Conservation (phyloP, 2,113 vertebrate species). For the Brachyhypopomus occidentalis region DNA sequence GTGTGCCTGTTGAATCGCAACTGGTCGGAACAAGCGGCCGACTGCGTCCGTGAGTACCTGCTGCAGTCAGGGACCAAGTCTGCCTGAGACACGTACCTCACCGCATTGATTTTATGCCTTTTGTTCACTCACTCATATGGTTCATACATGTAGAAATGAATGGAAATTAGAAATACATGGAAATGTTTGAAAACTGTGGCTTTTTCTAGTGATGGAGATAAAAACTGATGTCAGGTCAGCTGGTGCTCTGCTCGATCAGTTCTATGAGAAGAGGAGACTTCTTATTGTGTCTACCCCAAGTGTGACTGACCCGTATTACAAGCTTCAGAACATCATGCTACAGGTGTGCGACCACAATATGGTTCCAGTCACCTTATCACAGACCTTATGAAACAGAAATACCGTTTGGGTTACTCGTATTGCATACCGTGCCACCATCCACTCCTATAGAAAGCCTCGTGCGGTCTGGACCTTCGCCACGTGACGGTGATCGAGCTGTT, state of each 20-base stretch:
- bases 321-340: slow-evolving; percentile 88
- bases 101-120: too few relatives aligned
- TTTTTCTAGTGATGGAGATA: slow-evolving; percentile 83
- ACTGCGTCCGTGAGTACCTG: slow-evolving; percentile 81
- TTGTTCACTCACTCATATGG: too few relatives aligned
- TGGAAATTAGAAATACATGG: too few relatives aligned
- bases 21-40: slow-evolving; percentile 80
- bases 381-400: neutral
- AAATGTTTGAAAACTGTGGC: neutral
- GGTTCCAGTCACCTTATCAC: neutral
- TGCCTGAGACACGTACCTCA: too few relatives aligned
- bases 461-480: slow-evolving; percentile 86
- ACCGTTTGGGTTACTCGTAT: neutral
- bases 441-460: slow-evolving; percentile 78
- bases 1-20: slow-evolving; percentile 86
- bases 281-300: slow-evolving; percentile 89
- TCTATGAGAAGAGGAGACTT: slow-evolving; percentile 87
- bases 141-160: too few relatives aligned
- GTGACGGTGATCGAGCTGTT: slow-evolving; percentile 87
- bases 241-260: slow-evolving; percentile 87
- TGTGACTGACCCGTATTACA: slow-evolving; percentile 83
- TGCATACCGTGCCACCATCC: neutral
- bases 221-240: slow-evolving; percentile 82
- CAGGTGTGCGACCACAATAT: slow-evolving; percentile 75
- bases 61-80: neutral